phyloP scores from a whole-genome alignment of 2,888 invertebrate genomes.

The Megamerina dolium region DNA sequence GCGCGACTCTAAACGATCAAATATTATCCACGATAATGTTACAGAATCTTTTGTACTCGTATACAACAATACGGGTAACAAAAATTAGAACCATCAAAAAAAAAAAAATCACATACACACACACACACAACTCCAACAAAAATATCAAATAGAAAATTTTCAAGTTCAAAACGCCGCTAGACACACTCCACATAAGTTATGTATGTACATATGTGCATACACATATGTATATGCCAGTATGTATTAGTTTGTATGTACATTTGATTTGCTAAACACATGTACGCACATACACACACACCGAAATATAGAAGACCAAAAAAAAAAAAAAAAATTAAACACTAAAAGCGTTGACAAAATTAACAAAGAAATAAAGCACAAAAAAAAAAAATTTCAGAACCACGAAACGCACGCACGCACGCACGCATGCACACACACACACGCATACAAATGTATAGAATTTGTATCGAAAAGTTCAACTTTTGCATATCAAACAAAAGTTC shows the following conservation, averaged over 20 bases:
- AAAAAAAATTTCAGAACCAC: too few relatives aligned
- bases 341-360: too few relatives aligned
- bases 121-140: slow-evolving; percentile 7
- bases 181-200: slow-evolving; percentile 16
- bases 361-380: too few relatives aligned
- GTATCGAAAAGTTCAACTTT: not conserved
- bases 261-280: slow-evolving; percentile 12
- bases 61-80: too few relatives aligned
- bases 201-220: too few relatives aligned
- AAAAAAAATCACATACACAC: slow-evolving; percentile 3
- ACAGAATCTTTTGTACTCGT: too few relatives aligned
- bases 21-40: too few relatives aligned
- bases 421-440: slow-evolving; percentile 6
- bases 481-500: not conserved
- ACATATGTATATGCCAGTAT: not conserved
- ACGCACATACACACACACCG: slow-evolving; percentile 12
- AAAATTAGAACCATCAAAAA: slow-evolving; percentile 6
- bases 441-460: not conserved
- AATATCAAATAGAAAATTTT: slow-evolving; percentile 21
- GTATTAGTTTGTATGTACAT: not conserved
- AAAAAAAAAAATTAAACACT: slow-evolving; percentile 11
- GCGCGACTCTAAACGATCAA: too few relatives aligned
- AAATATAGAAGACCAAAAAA: not conserved
- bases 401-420: slow-evolving; percentile 20
- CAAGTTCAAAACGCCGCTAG: slow-evolving; percentile 26